Conservation (phyloP, 2,797 vertebrate genomes). For the Mus spretus region DNA sequence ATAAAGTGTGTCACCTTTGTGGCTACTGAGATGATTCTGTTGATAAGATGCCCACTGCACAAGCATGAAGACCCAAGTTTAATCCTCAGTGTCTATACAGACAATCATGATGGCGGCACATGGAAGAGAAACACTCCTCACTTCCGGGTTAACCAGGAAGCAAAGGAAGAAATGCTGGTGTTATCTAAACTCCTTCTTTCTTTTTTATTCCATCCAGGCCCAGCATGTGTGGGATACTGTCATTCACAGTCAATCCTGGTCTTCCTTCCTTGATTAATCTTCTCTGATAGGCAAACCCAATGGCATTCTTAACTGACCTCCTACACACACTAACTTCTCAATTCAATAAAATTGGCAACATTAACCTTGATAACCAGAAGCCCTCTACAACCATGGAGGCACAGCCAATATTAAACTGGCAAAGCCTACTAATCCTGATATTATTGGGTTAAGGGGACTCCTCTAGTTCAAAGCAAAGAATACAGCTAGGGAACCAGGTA, state of each 20-base stretch:
- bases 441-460: neutral
- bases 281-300: neutral
- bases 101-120: neutral
- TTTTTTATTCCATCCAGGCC: neutral
- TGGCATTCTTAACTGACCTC: neutral
- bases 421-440: neutral
- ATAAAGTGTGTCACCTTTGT: constrained; percentile 71
- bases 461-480: neutral
- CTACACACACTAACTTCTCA: neutral
- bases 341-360: neutral
- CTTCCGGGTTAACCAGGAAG: neutral
- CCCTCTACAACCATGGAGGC: too few relatives aligned
- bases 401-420: neutral
- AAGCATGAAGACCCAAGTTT: neutral
- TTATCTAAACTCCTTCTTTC: neutral
- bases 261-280: neutral
- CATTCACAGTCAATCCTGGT: neutral
- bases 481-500: neutral
- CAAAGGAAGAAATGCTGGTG: neutral
- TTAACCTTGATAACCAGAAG: neutral
- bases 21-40: neutral
- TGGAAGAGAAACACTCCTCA: neutral
- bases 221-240: neutral
- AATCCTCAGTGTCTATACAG: neutral
- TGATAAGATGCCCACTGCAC: neutral